Conservation (phyloP, 2,797 vertebrate species). For the Syngnathus acus region DNA sequence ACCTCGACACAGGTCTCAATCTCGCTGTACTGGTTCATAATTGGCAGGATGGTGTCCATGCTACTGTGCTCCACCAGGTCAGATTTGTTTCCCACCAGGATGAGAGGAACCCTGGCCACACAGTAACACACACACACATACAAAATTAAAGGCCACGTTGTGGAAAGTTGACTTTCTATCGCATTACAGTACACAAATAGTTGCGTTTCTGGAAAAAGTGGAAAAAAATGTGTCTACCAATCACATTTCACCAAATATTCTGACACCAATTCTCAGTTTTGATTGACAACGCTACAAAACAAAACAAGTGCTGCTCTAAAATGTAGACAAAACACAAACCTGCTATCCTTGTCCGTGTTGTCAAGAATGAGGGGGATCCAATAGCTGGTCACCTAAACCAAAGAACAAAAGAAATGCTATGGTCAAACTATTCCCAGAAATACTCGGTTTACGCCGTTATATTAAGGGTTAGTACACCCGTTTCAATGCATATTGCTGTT, state of each 20-base stretch:
- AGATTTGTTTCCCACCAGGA: conserved; percentile 95
- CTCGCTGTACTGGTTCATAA: conserved; percentile 95
- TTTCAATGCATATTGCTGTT: too few species aligned
- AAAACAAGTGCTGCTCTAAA: background rate
- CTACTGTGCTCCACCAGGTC: conserved; percentile 94
- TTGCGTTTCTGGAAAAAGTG: background rate
- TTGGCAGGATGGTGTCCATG: conserved; percentile 94
- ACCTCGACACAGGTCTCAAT: conserved; percentile 98
- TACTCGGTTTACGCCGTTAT: too few species aligned
- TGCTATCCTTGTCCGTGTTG: conserved; percentile 96
- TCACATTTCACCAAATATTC: too few species aligned
- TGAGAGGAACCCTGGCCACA: conserved; percentile 81
- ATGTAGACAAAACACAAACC: conserved; percentile 61
- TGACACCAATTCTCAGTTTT: too few species aligned
- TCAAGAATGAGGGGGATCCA: conserved; percentile 97
- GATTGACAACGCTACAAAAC: too few species aligned
- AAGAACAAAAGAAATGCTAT: conserved; percentile 4
- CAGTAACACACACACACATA: background rate
- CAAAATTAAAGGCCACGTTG: background rate
- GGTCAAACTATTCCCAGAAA: background rate
- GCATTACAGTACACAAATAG: background rate
- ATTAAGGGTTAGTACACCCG: too few species aligned
- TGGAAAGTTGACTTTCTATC: background rate
- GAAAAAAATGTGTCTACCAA: too few species aligned
- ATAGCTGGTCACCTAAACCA: conserved; percentile 84